A percentile compares a stretch with the other conserved stretches of the same genome.
phyloP scores from a whole-genome alignment of 2,797 vertebrate species.

The Tenualosa ilisha region DNA sequence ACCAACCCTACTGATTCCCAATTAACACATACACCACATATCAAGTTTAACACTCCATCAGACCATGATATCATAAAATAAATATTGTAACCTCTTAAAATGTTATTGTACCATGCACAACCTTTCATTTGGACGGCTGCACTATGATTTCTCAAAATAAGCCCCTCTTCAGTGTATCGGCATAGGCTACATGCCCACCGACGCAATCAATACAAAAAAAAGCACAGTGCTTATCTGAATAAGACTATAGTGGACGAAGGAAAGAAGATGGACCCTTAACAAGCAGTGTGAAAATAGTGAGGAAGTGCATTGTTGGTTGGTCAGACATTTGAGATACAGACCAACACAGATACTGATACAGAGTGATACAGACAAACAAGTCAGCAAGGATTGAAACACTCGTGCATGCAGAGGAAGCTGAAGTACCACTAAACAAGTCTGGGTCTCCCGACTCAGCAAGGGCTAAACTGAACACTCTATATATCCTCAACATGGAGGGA shows the following conservation, averaged over 20 bases:
- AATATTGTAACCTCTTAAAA: background rate
- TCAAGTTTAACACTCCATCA: background rate
- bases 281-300: background rate
- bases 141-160: background rate
- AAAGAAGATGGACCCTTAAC: background rate
- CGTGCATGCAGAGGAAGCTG: background rate
- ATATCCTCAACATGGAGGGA: background rate
- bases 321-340: background rate
- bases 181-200: background rate
- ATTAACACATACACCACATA: background rate
- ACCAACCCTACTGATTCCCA: background rate
- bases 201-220: background rate
- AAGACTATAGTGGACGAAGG: background rate
- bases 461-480: background rate
- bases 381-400: background rate
- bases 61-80: background rate
- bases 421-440: background rate
- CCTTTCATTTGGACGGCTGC: background rate
- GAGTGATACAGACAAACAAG: background rate
- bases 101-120: background rate
- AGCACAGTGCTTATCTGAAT: background rate
- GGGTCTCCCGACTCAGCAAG: background rate
- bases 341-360: too few relatives aligned
- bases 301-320: background rate
- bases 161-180: background rate